Conservation (phyloP, 2,888 invertebrate genomes). For the Griposia aprilina region DNA sequence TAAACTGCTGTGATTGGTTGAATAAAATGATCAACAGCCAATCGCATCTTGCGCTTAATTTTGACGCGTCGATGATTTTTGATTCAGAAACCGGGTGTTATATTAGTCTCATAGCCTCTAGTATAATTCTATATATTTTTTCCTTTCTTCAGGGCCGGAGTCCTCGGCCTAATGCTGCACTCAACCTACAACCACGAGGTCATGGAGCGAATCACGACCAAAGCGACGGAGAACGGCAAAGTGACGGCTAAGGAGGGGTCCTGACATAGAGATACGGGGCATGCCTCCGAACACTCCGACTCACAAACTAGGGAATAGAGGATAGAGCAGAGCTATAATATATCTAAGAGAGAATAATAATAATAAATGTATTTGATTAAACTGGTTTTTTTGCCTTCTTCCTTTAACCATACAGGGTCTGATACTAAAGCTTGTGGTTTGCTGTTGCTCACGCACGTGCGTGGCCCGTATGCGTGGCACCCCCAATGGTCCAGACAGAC, state of each 20-base stretch:
- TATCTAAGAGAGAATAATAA: conserved; percentile 49
- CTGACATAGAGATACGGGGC: conserved; percentile 73
- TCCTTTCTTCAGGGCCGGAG: conserved; percentile 93
- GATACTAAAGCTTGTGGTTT: no score
- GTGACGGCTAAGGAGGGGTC: conserved; percentile 77
- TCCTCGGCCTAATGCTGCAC: conserved; percentile 98
- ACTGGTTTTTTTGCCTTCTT: background rate
- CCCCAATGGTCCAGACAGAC: no score
- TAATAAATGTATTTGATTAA: conserved; percentile 38
- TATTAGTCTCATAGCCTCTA: no score
- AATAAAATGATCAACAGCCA: background rate
- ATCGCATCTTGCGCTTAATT: background rate
- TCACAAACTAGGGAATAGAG: conserved; percentile 32
- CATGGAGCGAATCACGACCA: conserved; percentile 92
- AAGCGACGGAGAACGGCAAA: conserved; percentile 84
- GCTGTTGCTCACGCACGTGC: no score
- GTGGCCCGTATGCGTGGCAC: no score
- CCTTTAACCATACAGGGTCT: no score
- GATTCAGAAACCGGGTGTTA: background rate
- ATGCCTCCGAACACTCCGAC: conserved; percentile 42
- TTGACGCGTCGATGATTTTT: background rate
- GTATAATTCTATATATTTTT: background rate
- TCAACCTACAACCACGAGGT: conserved; percentile 98
- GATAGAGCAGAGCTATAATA: conserved; percentile 42
- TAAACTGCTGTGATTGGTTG: background rate